phyloP scores from a whole-genome alignment of 1,140 invertebrate genomes.

The Zeugodacus cucurbitae region DNA sequence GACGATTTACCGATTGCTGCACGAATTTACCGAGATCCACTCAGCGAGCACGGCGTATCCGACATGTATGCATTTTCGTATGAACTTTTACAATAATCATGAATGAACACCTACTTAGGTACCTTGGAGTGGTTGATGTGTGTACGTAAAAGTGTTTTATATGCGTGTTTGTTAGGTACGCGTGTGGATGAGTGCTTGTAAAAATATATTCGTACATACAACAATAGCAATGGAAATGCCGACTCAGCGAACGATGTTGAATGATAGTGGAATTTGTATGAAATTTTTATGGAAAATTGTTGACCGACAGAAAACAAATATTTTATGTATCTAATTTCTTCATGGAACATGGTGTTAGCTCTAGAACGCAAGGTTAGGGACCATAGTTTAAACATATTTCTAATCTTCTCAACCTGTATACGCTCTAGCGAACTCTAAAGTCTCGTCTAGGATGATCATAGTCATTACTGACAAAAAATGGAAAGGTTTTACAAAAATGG shows the following conservation, averaged over 20 bases:
- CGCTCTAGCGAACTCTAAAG: no score
- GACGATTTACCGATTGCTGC: constrained; percentile 44
- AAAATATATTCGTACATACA: background rate
- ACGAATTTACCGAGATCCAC: constrained; percentile 44
- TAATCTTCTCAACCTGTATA: no score
- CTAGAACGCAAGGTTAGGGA: no score
- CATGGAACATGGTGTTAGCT: no score
- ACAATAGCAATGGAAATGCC: background rate
- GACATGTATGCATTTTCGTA: constrained; percentile 22
- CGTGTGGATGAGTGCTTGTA: background rate
- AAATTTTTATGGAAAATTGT: background rate
- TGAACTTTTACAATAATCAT: constrained; percentile 27
- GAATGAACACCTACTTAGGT: constrained; percentile 11
- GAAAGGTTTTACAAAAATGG: no score
- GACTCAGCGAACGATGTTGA: background rate
- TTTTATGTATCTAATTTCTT: no score
- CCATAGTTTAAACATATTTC: no score
- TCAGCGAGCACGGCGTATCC: constrained; percentile 11
- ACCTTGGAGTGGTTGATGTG: background rate
- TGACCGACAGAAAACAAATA: no score
- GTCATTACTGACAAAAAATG: no score
- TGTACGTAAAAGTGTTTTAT: background rate
- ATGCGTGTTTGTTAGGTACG: background rate
- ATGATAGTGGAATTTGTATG: background rate
- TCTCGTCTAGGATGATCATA: no score